A percentile compares a stretch with the other conserved stretches of the same genome.
phyloP scores from a whole-genome alignment of 2,113 vertebrate species.

The Lynx canadensis region DNA sequence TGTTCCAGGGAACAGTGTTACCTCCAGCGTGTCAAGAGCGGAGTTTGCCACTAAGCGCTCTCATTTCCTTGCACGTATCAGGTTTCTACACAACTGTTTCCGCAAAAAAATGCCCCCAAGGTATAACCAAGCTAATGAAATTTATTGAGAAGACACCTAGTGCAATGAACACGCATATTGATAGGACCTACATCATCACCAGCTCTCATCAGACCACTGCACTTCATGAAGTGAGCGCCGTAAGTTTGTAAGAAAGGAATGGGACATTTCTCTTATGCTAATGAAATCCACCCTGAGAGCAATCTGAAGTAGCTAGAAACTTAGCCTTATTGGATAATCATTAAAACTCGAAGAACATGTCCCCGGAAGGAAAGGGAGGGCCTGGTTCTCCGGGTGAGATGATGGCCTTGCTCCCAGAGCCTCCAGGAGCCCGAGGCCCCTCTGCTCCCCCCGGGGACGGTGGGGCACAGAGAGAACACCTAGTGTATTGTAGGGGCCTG shows the following conservation, averaged over 20 bases:
- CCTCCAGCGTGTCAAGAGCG: background rate
- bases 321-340: background rate
- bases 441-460: rapidly evolving
- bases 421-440: rapidly evolving
- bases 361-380: background rate
- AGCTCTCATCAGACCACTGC: background rate
- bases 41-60: background rate
- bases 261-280: background rate
- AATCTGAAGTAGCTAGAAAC: background rate
- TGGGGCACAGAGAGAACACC: background rate
- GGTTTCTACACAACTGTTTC: background rate
- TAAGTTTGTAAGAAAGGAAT: background rate
- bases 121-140: conserved; percentile 5
- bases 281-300: background rate
- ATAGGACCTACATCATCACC: background rate
- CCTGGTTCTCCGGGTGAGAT: background rate
- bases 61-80: background rate
- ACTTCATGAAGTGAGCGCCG: background rate
- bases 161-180: background rate
- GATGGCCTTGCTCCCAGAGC: background rate
- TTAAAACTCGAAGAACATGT: background rate
- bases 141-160: background rate
- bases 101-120: background rate
- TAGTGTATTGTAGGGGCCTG: rapidly evolving
- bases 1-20: background rate